These are phyloP conservation scores for Neopelma chrysocephalum DNA, from an alignment of 2,797 vertebrate genomes.

Conservation along the genomic window DNA sequence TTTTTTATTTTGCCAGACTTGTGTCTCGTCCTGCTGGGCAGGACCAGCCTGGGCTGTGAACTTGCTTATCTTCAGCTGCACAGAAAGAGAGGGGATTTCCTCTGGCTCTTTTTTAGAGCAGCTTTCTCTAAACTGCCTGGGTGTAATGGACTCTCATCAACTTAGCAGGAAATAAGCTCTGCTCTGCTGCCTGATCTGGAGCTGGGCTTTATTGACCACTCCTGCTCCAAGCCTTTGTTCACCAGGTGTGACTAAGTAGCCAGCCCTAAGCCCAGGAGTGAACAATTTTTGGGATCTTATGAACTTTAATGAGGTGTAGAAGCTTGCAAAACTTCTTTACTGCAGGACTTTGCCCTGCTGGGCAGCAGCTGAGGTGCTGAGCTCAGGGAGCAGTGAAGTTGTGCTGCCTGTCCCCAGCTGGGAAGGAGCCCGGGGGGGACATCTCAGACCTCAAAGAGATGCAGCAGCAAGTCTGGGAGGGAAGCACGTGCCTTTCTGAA, in stretches of 20 bases:
- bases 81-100: conserved; percentile 38
- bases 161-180: conserved; percentile 37
- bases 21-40: not conserved
- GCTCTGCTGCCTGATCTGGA: not conserved
- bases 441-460: not conserved
- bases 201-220: not conserved
- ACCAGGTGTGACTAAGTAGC: conserved; percentile 40
- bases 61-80: conserved; percentile 27
- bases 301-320: conserved; percentile 26
- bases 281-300: not conserved
- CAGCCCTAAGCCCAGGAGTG: conserved; percentile 37
- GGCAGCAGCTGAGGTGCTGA: not conserved
- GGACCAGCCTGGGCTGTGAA: not conserved
- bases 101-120: conserved; percentile 15
- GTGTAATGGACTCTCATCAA: conserved; percentile 50
- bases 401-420: not conserved
- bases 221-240: conserved; percentile 53
- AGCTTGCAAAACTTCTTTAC: not conserved
- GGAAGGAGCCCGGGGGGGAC: not conserved
- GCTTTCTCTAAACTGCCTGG: conserved; percentile 29
- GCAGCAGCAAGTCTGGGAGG: not conserved
- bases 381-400: not conserved
- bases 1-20: not conserved
- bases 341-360: not conserved
- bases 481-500: not conserved